Evolutionary conservation across 2,113 vertebrate genomes (phyloP), one percentile per base, ranked within the genome.

Genomic region (Muscicapa adusta): DNA sequence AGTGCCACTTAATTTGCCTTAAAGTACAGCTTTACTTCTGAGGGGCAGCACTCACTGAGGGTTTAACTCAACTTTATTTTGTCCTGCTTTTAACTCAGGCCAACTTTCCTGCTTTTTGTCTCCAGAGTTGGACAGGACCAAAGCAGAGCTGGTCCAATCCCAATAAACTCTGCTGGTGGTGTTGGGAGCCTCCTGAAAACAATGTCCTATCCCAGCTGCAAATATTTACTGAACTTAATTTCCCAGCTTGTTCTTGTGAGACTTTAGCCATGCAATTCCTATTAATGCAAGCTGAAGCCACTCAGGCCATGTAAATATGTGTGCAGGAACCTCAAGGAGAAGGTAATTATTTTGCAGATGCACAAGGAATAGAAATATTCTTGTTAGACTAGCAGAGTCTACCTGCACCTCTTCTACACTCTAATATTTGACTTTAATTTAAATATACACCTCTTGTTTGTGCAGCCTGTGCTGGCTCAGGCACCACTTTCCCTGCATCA

Each of bases 391-490:
- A 79, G 87, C 80, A n/a, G 72, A 71, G 51, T 74, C 85, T 91
- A 60, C 63, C 85, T 51, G 53, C 53, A 42, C 56, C 54, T 91
- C 61, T 91, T 38, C 67, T 38, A 19, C 48, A 14, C 42, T 82
- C 89, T 53, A 88, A 85, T 95, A 94, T 95, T 97, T 96, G 92
- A 92, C 83, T 95, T 96, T 72, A 83, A 95, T 91, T 96, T 96
- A 58, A 92, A 96, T 94, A 80, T 75, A 47, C 57, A 75, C 70
- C 67, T 60, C 5, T 26, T 14, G 3, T 91, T 95, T 70, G 91
- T 85, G 72, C 62, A 76, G 82, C 61, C 61, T 8, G 0, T 6
- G n/a, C 60, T 56, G 9, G 8, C 50, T 71, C 14, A 17, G 79
- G 78, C 50, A 26, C 60, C 18, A 0, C 1, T 5, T 4, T 28